phyloP scores from a whole-genome alignment of 2,888 invertebrate species.

The Agrotis segetum region DNA sequence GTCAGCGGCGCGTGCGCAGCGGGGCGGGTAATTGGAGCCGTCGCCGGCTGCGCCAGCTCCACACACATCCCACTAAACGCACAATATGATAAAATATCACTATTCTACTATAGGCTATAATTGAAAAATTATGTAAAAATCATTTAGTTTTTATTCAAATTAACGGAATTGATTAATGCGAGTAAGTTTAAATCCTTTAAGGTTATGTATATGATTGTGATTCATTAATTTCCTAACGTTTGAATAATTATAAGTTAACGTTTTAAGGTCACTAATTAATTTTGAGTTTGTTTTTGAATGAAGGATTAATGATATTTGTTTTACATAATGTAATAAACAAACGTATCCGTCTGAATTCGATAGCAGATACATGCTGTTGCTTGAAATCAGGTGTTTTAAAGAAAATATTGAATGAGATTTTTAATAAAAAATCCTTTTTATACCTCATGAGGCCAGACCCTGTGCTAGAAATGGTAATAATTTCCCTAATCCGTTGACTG shows the following conservation, averaged over 20 bases:
- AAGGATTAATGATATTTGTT: conserved; percentile 27
- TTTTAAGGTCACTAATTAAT: conserved; percentile 54
- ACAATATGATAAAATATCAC: conserved; percentile 50
- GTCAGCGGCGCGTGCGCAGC: conserved; percentile 70
- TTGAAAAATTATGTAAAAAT: conserved; percentile 30
- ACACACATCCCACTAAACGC: conserved; percentile 62
- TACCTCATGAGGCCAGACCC: too few relatives aligned
- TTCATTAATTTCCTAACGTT: conserved; percentile 54
- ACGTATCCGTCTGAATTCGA: not conserved
- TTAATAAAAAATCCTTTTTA: too few relatives aligned
- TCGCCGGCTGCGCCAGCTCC: conserved; percentile 62
- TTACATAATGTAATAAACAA: conserved; percentile 31
- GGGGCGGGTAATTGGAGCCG: conserved; percentile 73
- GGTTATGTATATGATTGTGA: conserved; percentile 45
- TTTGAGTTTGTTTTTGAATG: conserved; percentile 35
- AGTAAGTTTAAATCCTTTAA: conserved; percentile 21
- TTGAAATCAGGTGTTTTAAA: not conserved
- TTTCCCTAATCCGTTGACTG: not conserved
- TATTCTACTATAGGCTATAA: conserved; percentile 23
- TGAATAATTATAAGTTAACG: conserved; percentile 58
- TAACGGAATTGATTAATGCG: conserved; percentile 36
- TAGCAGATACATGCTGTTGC: not conserved
- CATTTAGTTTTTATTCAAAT: conserved; percentile 17
- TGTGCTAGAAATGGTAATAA: not conserved
- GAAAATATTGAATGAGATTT: not conserved